phyloP scores from a whole-genome alignment of 2,113 vertebrate species.

The Neotragus pygmaeus region DNA sequence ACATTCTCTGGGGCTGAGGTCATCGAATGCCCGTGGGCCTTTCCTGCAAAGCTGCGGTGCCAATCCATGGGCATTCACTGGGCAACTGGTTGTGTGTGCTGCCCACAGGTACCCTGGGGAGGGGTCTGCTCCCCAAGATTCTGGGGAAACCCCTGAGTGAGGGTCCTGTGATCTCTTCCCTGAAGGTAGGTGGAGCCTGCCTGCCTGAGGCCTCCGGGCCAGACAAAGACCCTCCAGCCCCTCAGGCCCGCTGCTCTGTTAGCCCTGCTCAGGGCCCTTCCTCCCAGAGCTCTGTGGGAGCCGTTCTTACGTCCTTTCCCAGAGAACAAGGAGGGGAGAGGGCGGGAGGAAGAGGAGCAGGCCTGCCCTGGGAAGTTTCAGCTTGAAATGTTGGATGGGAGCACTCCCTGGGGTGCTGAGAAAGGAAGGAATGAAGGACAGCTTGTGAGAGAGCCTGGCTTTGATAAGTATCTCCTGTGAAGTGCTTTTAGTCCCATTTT shows the following conservation, averaged over 20 bases:
- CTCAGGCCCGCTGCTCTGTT: background rate
- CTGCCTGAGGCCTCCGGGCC: background rate
- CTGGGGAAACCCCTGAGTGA: background rate
- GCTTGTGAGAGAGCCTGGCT: background rate
- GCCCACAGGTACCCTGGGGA: background rate
- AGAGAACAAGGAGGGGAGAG: too few species aligned
- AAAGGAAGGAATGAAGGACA: background rate
- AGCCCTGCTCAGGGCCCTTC: background rate
- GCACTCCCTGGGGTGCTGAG: background rate
- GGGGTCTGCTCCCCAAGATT: background rate
- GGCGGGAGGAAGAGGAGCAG: background rate
- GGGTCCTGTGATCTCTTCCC: background rate
- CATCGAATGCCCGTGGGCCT: background rate
- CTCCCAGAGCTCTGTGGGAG: background rate
- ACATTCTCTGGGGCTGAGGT: conserved; percentile 42
- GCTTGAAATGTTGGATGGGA: background rate
- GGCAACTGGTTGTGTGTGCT: background rate
- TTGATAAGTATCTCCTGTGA: background rate
- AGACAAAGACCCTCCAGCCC: background rate
- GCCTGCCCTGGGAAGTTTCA: background rate
- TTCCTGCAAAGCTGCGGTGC: background rate
- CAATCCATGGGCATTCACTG: background rate
- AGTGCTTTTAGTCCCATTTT: background rate
- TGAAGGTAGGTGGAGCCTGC: background rate
- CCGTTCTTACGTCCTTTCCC: background rate